These are phyloP conservation scores for Eurois occulta DNA, from an alignment of 2,888 invertebrate species.

Conservation along the genomic window DNA sequence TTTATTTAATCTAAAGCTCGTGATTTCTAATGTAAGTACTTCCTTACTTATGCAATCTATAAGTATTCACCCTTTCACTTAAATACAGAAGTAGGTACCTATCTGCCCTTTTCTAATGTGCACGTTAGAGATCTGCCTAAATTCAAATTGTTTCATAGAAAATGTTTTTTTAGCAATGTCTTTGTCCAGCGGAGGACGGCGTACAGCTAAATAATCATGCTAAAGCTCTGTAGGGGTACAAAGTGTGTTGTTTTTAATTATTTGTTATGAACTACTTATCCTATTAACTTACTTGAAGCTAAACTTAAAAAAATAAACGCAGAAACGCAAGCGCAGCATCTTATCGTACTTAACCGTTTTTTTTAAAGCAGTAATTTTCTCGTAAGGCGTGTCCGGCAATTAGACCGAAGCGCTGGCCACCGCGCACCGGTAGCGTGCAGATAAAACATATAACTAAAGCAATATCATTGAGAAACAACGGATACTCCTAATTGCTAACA, in stretches of 20 bases:
- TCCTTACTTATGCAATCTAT: constrained; percentile 29
- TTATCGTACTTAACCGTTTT: constrained; percentile 26
- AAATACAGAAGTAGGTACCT: background rate
- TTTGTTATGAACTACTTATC: background rate
- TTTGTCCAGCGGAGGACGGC: background rate
- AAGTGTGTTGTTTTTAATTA: background rate
- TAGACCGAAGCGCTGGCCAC: constrained; percentile 71
- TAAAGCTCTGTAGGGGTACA: background rate
- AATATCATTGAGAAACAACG: constrained; percentile 78
- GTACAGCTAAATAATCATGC: background rate
- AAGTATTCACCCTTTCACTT: constrained; percentile 37
- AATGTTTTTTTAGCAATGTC: background rate
- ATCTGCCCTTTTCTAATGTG: background rate
- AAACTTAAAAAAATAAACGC: constrained; percentile 9
- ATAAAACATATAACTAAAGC: constrained; percentile 71
- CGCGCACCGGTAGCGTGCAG: constrained; percentile 74
- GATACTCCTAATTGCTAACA: constrained; percentile 76
- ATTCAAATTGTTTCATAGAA: background rate
- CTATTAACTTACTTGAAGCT: background rate
- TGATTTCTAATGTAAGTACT: constrained; percentile 43
- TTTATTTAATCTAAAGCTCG: constrained; percentile 44
- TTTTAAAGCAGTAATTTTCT: constrained; percentile 64
- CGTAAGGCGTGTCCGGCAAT: constrained; percentile 78
- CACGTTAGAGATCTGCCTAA: background rate
- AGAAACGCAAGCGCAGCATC: constrained; percentile 27